Conservation (phyloP, 2,797 vertebrate genomes). For the Enteromius trimaculatus region DNA sequence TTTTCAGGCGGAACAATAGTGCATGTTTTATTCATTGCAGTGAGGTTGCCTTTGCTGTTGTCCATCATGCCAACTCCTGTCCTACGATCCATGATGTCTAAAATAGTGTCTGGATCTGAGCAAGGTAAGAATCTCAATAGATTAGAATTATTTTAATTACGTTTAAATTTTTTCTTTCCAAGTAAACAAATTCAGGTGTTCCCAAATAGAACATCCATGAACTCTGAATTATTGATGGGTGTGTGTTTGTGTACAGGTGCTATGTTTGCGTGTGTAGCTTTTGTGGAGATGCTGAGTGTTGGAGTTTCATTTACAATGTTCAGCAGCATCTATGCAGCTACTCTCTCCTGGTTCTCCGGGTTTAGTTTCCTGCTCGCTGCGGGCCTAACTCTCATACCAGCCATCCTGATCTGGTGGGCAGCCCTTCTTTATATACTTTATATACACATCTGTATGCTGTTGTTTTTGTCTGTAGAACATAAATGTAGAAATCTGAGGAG, state of each 20-base stretch:
- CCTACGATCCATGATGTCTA: conserved; percentile 84
- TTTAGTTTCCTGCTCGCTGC: conserved; percentile 82
- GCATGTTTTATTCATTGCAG: conserved; percentile 67
- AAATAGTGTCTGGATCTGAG: conserved; percentile 77
- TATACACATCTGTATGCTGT: neutral
- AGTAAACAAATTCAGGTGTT: neutral
- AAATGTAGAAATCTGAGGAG: neutral
- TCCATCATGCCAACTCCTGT: conserved; percentile 79
- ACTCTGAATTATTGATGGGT: conserved; percentile 1
- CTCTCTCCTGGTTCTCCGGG: conserved; percentile 83
- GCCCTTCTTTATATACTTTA: neutral
- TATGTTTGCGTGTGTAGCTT: conserved; percentile 84
- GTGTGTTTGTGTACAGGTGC: conserved; percentile 72
- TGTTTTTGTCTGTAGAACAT: neutral
- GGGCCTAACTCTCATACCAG: conserved; percentile 76
- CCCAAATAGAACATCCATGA: neutral
- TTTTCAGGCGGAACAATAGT: conserved; percentile 3
- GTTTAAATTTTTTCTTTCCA: no score
- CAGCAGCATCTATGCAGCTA: conserved; percentile 79
- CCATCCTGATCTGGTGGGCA: conserved; percentile 77
- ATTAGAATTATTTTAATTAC: neutral
- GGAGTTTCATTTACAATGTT: conserved; percentile 71
- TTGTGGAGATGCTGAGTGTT: conserved; percentile 80
- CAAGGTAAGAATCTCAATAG: conserved; percentile 76
- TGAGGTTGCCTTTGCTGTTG: conserved; percentile 77